Percentiles rank a stretch among this genome's conserved stretches.
Conservation (phyloP, 2,888 invertebrate species). For the Cotesia congregata region DNA sequence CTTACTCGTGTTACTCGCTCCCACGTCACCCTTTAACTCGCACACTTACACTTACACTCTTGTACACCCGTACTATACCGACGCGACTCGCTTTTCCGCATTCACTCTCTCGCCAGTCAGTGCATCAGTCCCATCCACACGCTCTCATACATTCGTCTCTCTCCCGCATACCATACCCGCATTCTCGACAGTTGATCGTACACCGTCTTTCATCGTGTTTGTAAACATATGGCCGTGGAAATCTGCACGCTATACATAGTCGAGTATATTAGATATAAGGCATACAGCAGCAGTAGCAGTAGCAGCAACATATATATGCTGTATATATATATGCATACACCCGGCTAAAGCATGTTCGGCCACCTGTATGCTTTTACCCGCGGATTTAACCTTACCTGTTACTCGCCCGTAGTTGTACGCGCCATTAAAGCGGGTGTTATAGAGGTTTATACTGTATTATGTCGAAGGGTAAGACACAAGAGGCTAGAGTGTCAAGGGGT, state of each 20-base stretch:
- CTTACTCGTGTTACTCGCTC: conserved; percentile 37
- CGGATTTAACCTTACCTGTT: conserved; percentile 69
- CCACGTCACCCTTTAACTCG: conserved; percentile 3
- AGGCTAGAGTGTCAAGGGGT: conserved; percentile 35
- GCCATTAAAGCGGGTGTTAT: conserved; percentile 34
- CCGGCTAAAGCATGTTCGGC: conserved; percentile 61
- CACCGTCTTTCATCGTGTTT: conserved; percentile 49
- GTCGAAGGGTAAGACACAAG: conserved; percentile 45
- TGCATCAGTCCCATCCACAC: background rate
- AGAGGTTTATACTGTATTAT: conserved; percentile 21
- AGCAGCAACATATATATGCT: background rate
- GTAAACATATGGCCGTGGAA: conserved; percentile 57
- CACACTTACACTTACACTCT: background rate
- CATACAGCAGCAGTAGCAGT: background rate
- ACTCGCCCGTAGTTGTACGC: conserved; percentile 56
- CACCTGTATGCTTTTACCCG: conserved; percentile 69
- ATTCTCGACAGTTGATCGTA: conserved; percentile 16
- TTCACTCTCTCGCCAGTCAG: background rate
- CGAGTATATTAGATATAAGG: conserved; percentile 7
- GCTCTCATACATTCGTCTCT: conserved; percentile 15
- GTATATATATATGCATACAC: conserved; percentile 43
- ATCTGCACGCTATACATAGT: conserved; percentile 8
- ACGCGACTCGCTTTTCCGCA: conserved; percentile 7
- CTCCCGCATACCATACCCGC: conserved; percentile 15
- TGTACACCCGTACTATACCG: background rate